Conservation (phyloP, 2,888 invertebrate genomes). For the Laothoe populi region DNA sequence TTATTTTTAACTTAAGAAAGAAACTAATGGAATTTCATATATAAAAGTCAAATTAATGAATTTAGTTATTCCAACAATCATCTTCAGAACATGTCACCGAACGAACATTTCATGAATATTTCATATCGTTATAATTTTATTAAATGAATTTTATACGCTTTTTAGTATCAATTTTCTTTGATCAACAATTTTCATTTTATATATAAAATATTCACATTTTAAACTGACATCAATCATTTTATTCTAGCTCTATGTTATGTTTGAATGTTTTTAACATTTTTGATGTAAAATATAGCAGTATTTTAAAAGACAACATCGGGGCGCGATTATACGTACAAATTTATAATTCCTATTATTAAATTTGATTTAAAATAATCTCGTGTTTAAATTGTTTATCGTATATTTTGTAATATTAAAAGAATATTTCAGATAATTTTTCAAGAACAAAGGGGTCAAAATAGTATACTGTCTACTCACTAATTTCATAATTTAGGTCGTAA, state of each 20-base stretch:
- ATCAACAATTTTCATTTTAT: neutral
- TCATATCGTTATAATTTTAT: constrained; percentile 4
- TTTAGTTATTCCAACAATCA: neutral
- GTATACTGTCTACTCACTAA: neutral
- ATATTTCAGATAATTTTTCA: neutral
- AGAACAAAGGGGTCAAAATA: neutral
- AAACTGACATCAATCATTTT: too few relatives aligned
- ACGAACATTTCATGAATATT: constrained; percentile 11
- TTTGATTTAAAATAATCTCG: too few relatives aligned
- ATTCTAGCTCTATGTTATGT: too few relatives aligned
- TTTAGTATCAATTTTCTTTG: neutral
- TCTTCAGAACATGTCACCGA: neutral
- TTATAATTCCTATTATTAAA: too few relatives aligned
- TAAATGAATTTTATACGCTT: neutral
- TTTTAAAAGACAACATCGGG: too few relatives aligned
- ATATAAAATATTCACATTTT: too few relatives aligned
- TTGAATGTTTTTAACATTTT: too few relatives aligned
- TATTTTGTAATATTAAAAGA: too few relatives aligned
- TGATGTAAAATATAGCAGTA: too few relatives aligned
- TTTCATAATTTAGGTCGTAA: constrained; percentile 5
- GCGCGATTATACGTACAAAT: too few relatives aligned
- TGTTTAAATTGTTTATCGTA: too few relatives aligned
- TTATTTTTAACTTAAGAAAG: neutral
- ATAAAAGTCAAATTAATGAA: constrained; percentile 5
- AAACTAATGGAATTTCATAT: constrained; percentile 13